These are phyloP conservation scores for Brevimyrus niger DNA, from an alignment of 2,113 vertebrate genomes.

Conservation along the genomic window DNA sequence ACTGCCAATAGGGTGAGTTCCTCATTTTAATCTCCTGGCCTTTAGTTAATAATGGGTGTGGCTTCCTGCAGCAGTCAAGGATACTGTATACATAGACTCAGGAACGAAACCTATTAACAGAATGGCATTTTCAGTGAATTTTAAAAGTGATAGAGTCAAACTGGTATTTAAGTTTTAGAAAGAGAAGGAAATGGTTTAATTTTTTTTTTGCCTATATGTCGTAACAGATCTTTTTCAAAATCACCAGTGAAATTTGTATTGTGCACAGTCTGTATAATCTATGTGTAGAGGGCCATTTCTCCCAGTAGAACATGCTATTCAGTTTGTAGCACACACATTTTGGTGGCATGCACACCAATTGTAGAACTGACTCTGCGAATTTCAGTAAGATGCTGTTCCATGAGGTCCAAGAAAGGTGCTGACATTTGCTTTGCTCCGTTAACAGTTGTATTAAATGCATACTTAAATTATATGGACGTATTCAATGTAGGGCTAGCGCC, in stretches of 20 bases:
- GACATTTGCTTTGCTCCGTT: neutral
- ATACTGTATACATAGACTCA: neutral
- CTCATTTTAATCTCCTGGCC: neutral
- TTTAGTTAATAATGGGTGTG: neutral
- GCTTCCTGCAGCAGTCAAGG: neutral
- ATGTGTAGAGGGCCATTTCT: neutral
- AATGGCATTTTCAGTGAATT: neutral
- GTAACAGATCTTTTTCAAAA: neutral
- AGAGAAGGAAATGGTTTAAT: neutral
- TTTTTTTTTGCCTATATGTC: neutral
- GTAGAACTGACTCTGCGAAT: neutral
- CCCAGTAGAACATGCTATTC: neutral
- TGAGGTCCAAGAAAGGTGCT: neutral
- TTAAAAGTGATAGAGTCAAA: neutral
- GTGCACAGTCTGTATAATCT: neutral
- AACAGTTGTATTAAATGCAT: neutral
- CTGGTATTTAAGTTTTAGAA: neutral
- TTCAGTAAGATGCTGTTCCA: neutral
- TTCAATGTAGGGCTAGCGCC: neutral
- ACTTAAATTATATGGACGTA: neutral
- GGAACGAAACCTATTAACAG: neutral
- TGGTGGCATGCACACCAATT: neutral
- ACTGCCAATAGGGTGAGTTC: slow-evolving; percentile 90
- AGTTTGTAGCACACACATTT: neutral
- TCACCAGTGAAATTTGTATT: neutral